Conservation (phyloP, 2,113 vertebrate genomes). For the Mormoops blainvillei region DNA sequence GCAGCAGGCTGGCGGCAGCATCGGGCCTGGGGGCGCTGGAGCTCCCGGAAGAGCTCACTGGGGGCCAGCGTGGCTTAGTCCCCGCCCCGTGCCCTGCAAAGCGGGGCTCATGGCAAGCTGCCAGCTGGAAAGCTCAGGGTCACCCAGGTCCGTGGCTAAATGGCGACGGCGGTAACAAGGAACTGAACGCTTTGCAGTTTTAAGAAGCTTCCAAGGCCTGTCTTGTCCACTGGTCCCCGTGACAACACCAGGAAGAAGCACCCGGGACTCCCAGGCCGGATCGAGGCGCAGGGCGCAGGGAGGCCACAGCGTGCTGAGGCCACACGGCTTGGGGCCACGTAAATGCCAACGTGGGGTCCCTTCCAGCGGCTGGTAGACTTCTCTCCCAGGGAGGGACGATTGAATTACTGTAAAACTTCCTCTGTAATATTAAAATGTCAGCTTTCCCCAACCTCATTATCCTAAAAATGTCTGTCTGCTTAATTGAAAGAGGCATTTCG, state of each 20-base stretch:
- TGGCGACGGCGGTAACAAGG: fast-evolving
- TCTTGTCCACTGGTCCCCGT: neutral
- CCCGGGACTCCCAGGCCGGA: fast-evolving
- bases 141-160: fast-evolving
- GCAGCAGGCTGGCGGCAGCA: neutral
- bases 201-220: neutral
- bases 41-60: fast-evolving
- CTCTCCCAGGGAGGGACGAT: neutral
- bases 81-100: fast-evolving
- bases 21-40: neutral
- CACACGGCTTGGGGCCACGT: neutral
- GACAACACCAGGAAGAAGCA: neutral
- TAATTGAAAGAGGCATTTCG: neutral
- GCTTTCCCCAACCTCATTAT: neutral
- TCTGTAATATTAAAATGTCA: neutral
- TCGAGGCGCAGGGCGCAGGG: fast-evolving
- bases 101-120: fast-evolving
- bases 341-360: neutral
- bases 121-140: neutral
- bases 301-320: fast-evolving
- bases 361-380: neutral
- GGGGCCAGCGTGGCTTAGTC: neutral
- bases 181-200: fast-evolving
- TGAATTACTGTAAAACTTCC: neutral
- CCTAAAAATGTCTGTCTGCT: neutral